Evolutionary conservation across 2,113 vertebrate genomes (phyloP), one percentile per base, ranked within the genome.

Genomic region (Atrichornis clamosus): DNA sequence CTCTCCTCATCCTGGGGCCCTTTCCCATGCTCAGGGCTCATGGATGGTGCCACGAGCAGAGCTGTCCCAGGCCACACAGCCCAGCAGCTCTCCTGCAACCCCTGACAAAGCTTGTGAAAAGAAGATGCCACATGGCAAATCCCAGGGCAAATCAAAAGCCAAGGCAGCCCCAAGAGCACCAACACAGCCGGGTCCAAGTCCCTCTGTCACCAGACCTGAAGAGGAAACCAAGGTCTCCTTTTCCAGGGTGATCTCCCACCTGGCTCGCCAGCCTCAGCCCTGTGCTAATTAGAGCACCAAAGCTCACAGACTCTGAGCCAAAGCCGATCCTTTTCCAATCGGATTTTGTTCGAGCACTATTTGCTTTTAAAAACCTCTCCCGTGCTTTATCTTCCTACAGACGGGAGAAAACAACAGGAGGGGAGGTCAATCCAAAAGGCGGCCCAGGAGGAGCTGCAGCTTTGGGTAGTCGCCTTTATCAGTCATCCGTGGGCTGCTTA

Each of bases 311-410:
- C 77, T 50, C 52, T 60, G 72, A 97, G 93, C 84, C 94, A 93
- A 95, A 95, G 94, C 94, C 5, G 7, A 96, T 95, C 84, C 91
- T 89, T 86, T 70, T 68, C 94, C 94, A 96, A 96, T 96, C 90
- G 87, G 92, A 96, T 96, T 96, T 95, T 30, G 41, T 39, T 49
- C 1, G 2, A 96, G 89, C 65, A 20, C 80, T 94, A 19, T 92
- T 93, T 95, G 95, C 93, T 87, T 93, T 95, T 95, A 91, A 94
- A 96, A 96, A 95, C 81, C 70, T 88, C 94, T 85, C 55, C 85
- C 24, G 30, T 78, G 86, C 69, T 88, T 96, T 91, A 95, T 95
- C 95, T 89, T 78, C 84, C 83, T 60, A 8, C 27, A 56, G 82
- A 75, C 6, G 19, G 64, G 64, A 78, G 81, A 58, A 79, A 86